These are phyloP conservation scores for Triops longicaudatus DNA, from an alignment of 1,140 invertebrate species.

Conservation along the genomic window DNA sequence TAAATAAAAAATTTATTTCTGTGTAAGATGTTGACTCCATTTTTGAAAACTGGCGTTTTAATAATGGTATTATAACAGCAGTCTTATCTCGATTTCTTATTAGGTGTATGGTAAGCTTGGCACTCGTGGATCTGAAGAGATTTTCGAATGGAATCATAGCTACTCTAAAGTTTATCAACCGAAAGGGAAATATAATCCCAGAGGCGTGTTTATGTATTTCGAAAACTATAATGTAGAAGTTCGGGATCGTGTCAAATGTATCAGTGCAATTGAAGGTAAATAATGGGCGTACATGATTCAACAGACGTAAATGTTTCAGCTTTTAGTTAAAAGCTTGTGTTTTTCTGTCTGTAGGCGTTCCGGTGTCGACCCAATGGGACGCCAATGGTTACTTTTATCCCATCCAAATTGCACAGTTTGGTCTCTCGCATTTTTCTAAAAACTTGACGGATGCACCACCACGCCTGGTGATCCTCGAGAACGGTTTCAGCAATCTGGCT, in stretches of 20 bases:
- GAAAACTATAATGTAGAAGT: conserved; percentile 96
- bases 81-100: conserved; percentile 28
- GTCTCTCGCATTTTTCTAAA: conserved; percentile 93
- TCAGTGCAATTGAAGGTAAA: conserved; percentile 73
- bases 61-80: too few species aligned
- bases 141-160: conserved; percentile 90
- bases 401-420: conserved; percentile 97
- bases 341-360: conserved; percentile 53
- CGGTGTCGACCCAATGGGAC: conserved; percentile 92
- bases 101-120: conserved; percentile 67
- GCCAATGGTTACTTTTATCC: conserved; percentile 84
- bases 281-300: background rate
- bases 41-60: too few species aligned
- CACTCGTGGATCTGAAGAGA: conserved; percentile 55
- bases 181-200: conserved; percentile 75
- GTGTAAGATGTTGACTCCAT: too few species aligned
- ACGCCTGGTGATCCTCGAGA: conserved; percentile 57
- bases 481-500: conserved; percentile 54
- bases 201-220: conserved; percentile 88
- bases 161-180: conserved; percentile 85
- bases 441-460: conserved; percentile 73
- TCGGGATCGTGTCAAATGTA: conserved; percentile 88
- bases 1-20: too few species aligned
- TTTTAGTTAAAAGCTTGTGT: conserved; percentile 19
- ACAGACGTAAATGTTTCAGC: background rate